Evolutionary conservation across 2,113 vertebrate species (phyloP), one percentile per base, ranked within the genome.

Genomic region (Zapus hudsonius): DNA sequence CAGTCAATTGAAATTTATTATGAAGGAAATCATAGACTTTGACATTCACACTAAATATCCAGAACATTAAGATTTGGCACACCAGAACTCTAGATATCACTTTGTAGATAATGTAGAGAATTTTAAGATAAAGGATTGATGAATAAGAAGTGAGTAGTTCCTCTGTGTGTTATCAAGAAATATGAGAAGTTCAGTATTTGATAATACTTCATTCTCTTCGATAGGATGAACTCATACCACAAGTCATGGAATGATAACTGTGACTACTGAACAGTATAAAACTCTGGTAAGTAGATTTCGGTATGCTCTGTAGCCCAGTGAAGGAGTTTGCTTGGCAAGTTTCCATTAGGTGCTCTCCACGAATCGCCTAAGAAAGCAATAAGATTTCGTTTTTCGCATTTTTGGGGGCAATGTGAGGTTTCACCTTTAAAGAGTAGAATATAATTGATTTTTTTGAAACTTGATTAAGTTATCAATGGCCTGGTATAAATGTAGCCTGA

Each of bases 381-480:
- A 76, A 91, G 87, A 96, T 96, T 97, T 97, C 92, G 95, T 94
- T 95, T 90, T 90, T 91, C 96, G 47, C 44, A 88, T 64, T 63
- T 97, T 95, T 93, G 92, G 90, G 92, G 31, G 12, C 93, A 95
- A 84, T 38, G 40, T 82, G 44, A 92, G 55, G 82, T 97, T 95
- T 84, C 84, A 87, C 87, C 94, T 96, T 97, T 76, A 81, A 15
- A 84, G 55, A 96, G 72, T 79, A 95, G 72, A 96, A 64, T 79
- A 91, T 93, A 97, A 97, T 95, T 95, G 93, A 96, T 94, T 96
- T 84, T n/a, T 97, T 86, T 92, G 93, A 97, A 96, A 90, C 89
- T 95, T 96, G 61, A 97, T 96, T 92, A 94, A 97, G 94, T 93
- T 95, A 96, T 95, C 83, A 93, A 92, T 89, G 91, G 47, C 91